phyloP scores from a whole-genome alignment of 1,140 invertebrate species.

The Drosophila albomicans region DNA sequence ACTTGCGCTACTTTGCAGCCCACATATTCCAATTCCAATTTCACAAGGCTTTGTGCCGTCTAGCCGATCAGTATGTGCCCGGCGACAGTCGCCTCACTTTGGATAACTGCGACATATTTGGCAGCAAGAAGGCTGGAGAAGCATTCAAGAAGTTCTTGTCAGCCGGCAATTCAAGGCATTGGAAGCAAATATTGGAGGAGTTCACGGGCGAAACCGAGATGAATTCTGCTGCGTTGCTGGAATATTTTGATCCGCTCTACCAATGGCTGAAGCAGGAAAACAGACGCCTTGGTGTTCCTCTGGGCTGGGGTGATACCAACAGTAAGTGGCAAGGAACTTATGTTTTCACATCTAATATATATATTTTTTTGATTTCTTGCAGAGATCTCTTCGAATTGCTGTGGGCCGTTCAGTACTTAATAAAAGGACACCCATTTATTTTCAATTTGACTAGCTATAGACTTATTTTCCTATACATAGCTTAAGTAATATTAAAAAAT shows the following conservation, averaged over 20 bases:
- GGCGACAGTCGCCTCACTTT: conserved; percentile 81
- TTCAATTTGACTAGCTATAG: background rate
- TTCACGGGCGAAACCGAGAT: conserved; percentile 87
- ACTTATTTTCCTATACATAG: background rate
- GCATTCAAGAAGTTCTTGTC: conserved; percentile 63
- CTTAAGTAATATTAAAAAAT: background rate
- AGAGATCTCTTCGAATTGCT: conserved; percentile 70
- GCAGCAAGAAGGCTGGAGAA: conserved; percentile 85
- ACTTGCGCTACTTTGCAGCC: conserved; percentile 88
- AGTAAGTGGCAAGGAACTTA: conserved; percentile 58
- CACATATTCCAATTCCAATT: conserved; percentile 88
- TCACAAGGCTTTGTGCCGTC: conserved; percentile 87
- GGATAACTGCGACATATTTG: conserved; percentile 88
- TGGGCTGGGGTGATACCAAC: conserved; percentile 73
- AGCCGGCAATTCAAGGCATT: conserved; percentile 86
- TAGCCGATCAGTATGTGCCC: conserved; percentile 86
- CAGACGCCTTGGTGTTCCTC: conserved; percentile 63
- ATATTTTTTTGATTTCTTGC: conserved; percentile 14
- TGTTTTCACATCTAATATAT: background rate
- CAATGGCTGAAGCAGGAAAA: conserved; percentile 84
- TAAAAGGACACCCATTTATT: background rate
- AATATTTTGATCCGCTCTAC: conserved; percentile 84
- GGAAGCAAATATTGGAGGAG: conserved; percentile 86
- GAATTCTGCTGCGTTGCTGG: conserved; percentile 81
- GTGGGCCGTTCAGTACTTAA: conserved; percentile 68